A percentile compares a stretch with the other conserved stretches of the same genome.
These are phyloP conservation scores for Trichonephila inaurata DNA, from an alignment of 1,140 invertebrate genomes.

Conservation along the genomic window DNA sequence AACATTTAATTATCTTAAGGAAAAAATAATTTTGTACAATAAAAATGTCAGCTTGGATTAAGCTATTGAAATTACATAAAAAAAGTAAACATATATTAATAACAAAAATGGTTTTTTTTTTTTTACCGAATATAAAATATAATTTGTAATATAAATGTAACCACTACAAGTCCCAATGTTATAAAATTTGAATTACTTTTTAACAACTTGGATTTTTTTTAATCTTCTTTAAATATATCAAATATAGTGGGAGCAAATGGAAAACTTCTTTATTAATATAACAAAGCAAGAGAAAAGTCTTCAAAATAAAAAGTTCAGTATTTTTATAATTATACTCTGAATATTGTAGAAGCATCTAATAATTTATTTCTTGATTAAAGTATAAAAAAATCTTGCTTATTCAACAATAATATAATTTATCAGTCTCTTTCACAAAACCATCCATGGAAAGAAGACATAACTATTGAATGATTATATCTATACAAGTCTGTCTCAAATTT, in stretches of 20 bases:
- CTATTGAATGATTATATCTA: background rate
- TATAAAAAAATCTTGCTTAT: background rate
- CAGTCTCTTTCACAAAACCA: background rate
- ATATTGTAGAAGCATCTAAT: background rate
- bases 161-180: conserved; percentile 1
- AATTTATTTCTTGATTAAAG: background rate
- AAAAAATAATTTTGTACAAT: conserved; percentile 47
- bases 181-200: background rate
- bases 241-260: background rate
- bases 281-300: background rate
- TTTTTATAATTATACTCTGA: background rate
- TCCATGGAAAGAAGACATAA: background rate
- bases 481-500: background rate
- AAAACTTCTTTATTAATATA: background rate
- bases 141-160: background rate
- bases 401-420: background rate
- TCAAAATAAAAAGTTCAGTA: background rate
- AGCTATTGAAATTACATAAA: background rate
- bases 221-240: background rate
- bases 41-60: background rate
- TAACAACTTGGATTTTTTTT: background rate
- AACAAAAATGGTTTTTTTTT: background rate
- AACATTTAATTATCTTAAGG: conserved; percentile 55
- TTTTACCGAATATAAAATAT: background rate
- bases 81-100: background rate